phyloP scores from a whole-genome alignment of 2,797 vertebrate species.

The Melanotaenia pygmaea region DNA sequence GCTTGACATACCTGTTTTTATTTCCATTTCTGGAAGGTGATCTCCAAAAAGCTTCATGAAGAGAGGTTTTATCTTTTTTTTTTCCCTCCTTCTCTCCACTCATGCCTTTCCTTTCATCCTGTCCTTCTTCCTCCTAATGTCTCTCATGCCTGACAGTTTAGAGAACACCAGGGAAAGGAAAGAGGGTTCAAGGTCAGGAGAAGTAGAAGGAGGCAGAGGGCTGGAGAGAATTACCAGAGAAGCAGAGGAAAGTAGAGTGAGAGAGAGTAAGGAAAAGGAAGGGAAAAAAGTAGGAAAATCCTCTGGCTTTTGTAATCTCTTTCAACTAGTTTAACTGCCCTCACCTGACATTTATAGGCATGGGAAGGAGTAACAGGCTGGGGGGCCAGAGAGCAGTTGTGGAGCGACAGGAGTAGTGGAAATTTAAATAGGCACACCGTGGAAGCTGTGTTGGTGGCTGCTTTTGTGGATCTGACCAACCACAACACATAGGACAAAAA shows the following conservation, averaged over 20 bases:
- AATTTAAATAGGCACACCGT: constrained; percentile 64
- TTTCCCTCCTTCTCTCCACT: constrained; percentile 13
- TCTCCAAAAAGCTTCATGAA: constrained; percentile 43
- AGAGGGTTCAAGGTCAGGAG: constrained; percentile 65
- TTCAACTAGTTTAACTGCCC: constrained; percentile 68
- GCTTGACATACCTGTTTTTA: constrained; percentile 33
- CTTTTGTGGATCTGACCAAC: constrained; percentile 32
- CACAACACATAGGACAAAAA: constrained; percentile 14
- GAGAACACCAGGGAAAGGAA: constrained; percentile 51
- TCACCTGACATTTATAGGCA: constrained; percentile 74
- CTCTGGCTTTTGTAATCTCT: constrained; percentile 72
- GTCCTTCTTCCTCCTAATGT: constrained; percentile 26
- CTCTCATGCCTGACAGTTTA: constrained; percentile 50
- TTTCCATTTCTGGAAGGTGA: neutral
- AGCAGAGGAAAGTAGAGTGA: constrained; percentile 22
- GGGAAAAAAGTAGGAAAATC: constrained; percentile 47
- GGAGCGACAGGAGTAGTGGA: constrained; percentile 65
- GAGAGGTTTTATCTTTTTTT: constrained; percentile 36
- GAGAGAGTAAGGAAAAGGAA: constrained; percentile 13
- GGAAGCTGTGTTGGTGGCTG: constrained; percentile 46
- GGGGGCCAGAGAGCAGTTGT: constrained; percentile 43
- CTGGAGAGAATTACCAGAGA: constrained; percentile 9
- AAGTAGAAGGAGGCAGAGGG: constrained; percentile 17
- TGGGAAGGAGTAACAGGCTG: constrained; percentile 51
- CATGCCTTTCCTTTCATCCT: constrained; percentile 45